phyloP scores from a whole-genome alignment of 1,140 invertebrate genomes.

The Ladona fulva region DNA sequence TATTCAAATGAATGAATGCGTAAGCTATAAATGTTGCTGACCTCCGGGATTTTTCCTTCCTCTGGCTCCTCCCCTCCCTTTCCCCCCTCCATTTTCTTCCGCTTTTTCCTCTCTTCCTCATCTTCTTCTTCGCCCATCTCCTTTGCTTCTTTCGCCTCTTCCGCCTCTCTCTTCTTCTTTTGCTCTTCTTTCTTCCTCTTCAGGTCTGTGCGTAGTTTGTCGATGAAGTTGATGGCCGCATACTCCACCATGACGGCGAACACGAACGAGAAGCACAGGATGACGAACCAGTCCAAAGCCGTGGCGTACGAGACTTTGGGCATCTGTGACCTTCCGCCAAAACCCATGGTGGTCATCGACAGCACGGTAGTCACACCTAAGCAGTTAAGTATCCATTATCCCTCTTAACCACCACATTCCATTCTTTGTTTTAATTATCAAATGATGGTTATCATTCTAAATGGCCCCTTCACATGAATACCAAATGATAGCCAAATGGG shows the following conservation, averaged over 20 bases:
- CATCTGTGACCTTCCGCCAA: conserved; percentile 45
- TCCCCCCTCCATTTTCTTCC: neutral
- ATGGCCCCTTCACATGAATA: no score
- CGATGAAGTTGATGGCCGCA: conserved; percentile 51
- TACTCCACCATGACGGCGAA: conserved; percentile 52
- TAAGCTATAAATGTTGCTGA: neutral
- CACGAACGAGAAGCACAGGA: conserved; percentile 50
- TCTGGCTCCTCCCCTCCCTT: neutral
- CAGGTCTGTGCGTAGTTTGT: conserved; percentile 38
- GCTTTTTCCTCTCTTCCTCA: neutral
- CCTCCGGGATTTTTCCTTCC: neutral
- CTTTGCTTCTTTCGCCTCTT: conserved; percentile 2
- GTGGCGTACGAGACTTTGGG: conserved; percentile 50
- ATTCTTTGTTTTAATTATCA: no score
- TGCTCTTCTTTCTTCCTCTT: conserved; percentile 29
- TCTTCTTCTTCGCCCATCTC: neutral
- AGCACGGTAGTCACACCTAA: conserved; percentile 52
- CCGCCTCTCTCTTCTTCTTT: conserved; percentile 22
- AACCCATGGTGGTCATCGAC: conserved; percentile 48
- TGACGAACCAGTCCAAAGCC: conserved; percentile 51
- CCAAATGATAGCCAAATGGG: no score
- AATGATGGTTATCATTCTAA: no score
- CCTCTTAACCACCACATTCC: no score
- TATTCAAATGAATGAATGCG: no score
- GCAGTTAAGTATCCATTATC: neutral